Evolutionary conservation across 2,888 invertebrate species (phyloP).

Genomic region (Epinotia brunnichana): DNA sequence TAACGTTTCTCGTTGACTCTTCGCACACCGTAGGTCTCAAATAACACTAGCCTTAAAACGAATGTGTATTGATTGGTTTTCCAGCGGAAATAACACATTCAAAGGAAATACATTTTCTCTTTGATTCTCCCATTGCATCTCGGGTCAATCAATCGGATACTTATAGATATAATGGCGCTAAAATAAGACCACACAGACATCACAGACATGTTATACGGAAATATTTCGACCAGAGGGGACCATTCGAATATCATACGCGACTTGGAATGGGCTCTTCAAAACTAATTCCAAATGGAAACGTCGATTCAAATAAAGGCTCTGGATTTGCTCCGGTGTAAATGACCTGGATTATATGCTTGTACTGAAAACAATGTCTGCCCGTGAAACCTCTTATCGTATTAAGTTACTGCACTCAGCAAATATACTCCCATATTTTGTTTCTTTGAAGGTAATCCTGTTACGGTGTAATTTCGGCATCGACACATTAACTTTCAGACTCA

Average conservation of each 20-base stretch:
- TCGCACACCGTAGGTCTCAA: too few relatives aligned
- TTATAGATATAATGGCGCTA: background rate
- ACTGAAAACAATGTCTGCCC: background rate
- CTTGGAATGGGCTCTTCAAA: background rate
- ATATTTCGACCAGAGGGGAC: too few relatives aligned
- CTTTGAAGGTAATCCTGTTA: background rate
- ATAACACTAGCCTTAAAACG: too few relatives aligned
- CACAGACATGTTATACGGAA: background rate
- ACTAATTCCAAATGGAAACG: background rate
- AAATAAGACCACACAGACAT: too few relatives aligned
- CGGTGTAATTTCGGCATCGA: too few relatives aligned
- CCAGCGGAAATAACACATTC: background rate
- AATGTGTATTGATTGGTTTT: too few relatives aligned
- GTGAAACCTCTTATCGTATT: conserved; percentile 11
- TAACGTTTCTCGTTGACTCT: too few relatives aligned
- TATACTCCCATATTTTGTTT: background rate
- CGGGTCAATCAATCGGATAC: background rate
- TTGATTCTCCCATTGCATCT: background rate
- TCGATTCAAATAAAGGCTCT: background rate
- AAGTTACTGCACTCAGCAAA: conserved; percentile 3
- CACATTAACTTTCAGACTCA: too few relatives aligned
- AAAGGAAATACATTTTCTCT: background rate
- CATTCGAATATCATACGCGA: too few relatives aligned
- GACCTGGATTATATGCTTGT: background rate
- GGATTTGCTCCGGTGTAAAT: background rate